A percentile compares a stretch with the other conserved stretches of the same genome.
Conservation (phyloP, 2,113 vertebrate genomes). For the Piaya cayana region DNA sequence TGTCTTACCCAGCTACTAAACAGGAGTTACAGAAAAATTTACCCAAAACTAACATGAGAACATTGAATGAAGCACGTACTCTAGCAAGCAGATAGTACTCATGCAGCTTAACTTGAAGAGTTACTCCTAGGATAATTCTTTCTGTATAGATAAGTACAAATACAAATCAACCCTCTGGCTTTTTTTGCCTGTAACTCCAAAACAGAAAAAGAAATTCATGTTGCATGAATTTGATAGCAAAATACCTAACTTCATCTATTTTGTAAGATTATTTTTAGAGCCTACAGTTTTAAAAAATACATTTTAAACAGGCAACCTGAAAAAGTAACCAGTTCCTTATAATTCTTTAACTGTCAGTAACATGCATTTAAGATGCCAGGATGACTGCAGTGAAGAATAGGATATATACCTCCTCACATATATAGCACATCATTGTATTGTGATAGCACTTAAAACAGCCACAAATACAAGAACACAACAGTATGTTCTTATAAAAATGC, state of each 20-base stretch:
- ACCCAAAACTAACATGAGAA: background rate
- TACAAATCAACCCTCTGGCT: background rate
- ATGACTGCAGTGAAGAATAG: background rate
- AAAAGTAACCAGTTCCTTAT: background rate
- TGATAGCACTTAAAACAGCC: background rate
- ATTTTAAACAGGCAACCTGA: background rate
- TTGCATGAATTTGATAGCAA: background rate
- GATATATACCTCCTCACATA: background rate
- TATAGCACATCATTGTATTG: background rate
- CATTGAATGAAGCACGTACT: background rate
- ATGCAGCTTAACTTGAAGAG: background rate
- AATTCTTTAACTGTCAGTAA: background rate
- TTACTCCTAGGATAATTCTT: background rate
- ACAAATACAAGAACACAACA: background rate
- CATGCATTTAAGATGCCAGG: background rate
- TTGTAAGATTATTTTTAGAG: background rate
- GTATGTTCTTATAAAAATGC: background rate
- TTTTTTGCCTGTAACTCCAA: background rate
- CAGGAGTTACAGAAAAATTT: background rate
- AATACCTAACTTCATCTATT: background rate
- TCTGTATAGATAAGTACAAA: background rate
- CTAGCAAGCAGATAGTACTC: rapidly evolving
- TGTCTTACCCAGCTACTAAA: background rate
- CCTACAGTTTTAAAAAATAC: background rate
- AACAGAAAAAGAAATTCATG: background rate